Conservation (phyloP, 2,888 invertebrate species). For the Platerodrilus igneus region DNA sequence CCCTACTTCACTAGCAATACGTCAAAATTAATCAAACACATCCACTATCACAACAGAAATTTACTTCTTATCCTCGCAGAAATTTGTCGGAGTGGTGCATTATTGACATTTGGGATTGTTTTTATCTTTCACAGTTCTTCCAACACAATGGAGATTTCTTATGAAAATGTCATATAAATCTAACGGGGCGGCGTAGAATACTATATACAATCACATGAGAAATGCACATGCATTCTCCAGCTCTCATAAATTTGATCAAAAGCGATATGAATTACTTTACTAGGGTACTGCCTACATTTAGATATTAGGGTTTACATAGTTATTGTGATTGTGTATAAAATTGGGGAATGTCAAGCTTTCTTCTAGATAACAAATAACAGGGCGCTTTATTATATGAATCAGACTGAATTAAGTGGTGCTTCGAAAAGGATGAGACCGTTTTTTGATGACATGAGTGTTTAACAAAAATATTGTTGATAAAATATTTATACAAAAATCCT, state of each 20-base stretch:
- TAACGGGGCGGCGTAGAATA: slow-evolving; percentile 10
- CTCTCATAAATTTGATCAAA: slow-evolving; percentile 15
- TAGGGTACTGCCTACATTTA: slow-evolving; percentile 15
- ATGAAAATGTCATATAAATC: slow-evolving; percentile 9
- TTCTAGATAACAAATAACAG: too few relatives aligned
- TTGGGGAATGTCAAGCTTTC: too few relatives aligned
- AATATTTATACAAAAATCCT: too few relatives aligned
- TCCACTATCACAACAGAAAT: slow-evolving; percentile 25
- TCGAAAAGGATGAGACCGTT: too few relatives aligned
- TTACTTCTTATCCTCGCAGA: slow-evolving; percentile 30
- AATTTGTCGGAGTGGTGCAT: slow-evolving; percentile 31
- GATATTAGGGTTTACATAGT: slow-evolving; percentile 8
- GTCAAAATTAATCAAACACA: slow-evolving; percentile 27
- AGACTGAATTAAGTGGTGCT: too few relatives aligned
- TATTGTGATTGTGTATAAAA: too few relatives aligned
- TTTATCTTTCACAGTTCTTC: slow-evolving; percentile 25
- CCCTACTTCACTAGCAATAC: slow-evolving; percentile 17
- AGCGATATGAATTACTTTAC: slow-evolving; percentile 15
- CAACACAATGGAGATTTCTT: slow-evolving; percentile 14
- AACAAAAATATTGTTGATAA: too few relatives aligned
- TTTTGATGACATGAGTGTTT: too few relatives aligned
- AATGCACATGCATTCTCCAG: slow-evolving; percentile 9
- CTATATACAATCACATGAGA: slow-evolving; percentile 14
- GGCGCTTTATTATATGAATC: too few relatives aligned
- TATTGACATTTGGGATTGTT: slow-evolving; percentile 31